Evolutionary conservation across 2,113 vertebrate species (phyloP).

Genomic region (Urocynchramus pylzowi): DNA sequence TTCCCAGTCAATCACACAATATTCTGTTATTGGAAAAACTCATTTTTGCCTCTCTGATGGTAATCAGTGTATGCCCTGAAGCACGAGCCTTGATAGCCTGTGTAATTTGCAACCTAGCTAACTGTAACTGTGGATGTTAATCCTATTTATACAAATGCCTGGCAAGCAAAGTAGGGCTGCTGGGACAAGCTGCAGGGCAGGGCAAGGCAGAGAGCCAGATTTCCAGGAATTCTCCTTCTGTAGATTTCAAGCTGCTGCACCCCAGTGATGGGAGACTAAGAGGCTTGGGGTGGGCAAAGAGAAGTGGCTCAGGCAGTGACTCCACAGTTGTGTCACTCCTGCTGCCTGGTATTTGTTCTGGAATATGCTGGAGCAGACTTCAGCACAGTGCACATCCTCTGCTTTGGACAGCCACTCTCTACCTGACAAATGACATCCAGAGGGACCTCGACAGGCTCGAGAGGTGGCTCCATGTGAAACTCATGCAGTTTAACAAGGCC

Average conservation of each 20-base stretch:
- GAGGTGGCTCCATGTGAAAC: not conserved
- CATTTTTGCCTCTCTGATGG: constrained; percentile 40
- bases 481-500: not conserved
- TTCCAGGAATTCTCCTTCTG: not conserved
- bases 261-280: not conserved
- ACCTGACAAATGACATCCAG: not conserved
- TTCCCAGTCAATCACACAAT: constrained; percentile 43
- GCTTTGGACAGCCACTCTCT: not conserved
- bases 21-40: constrained; percentile 57
- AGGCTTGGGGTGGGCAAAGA: not conserved
- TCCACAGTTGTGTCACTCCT: not conserved
- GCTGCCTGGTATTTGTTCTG: not conserved
- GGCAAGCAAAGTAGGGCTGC: not conserved
- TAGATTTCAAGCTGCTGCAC: not conserved
- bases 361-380: not conserved
- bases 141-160: constrained; percentile 55
- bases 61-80: constrained; percentile 40
- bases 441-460: not conserved
- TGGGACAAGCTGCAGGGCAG: not conserved
- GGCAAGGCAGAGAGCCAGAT: not conserved
- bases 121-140: constrained; percentile 60
- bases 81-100: constrained; percentile 37
- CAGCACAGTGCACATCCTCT: not conserved
- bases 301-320: not conserved
- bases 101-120: constrained; percentile 55